Percentiles rank a stretch among this genome's conserved stretches.
Conservation (phyloP, 2,797 vertebrate species). For the Mustela erminea region DNA sequence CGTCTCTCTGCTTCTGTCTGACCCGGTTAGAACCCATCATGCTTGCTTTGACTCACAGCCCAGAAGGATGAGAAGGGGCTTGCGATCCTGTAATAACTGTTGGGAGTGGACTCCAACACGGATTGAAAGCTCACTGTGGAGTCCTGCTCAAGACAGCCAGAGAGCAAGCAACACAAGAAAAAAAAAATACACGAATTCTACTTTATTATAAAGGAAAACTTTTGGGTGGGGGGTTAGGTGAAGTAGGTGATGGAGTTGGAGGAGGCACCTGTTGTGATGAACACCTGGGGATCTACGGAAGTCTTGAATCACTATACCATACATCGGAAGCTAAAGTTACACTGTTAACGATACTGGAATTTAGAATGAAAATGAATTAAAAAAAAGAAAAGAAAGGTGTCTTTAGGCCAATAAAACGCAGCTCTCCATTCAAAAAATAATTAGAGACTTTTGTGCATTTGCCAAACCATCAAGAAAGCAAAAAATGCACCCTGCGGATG, state of each 20-base stretch:
- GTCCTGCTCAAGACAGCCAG: background rate
- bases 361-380: background rate
- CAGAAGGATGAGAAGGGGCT: no score
- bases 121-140: fast-evolving
- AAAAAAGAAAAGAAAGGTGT: background rate
- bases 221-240: background rate
- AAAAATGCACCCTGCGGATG: fast-evolving
- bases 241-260: no score
- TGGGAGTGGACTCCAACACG: fast-evolving
- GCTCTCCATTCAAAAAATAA: background rate
- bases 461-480: fast-evolving
- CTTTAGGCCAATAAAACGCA: background rate
- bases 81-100: fast-evolving
- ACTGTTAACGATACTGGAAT: background rate
- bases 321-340: background rate
- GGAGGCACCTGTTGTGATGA: background rate
- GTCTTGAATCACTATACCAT: fast-evolving
- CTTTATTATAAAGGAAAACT: background rate
- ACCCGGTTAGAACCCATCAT: fast-evolving
- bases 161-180: fast-evolving
- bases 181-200: background rate
- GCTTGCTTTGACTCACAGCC: background rate
- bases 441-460: no score
- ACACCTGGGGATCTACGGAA: fast-evolving
- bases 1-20: fast-evolving